Conservation (phyloP, 1,140 invertebrate species). For the Conopomorpha cramerella region DNA sequence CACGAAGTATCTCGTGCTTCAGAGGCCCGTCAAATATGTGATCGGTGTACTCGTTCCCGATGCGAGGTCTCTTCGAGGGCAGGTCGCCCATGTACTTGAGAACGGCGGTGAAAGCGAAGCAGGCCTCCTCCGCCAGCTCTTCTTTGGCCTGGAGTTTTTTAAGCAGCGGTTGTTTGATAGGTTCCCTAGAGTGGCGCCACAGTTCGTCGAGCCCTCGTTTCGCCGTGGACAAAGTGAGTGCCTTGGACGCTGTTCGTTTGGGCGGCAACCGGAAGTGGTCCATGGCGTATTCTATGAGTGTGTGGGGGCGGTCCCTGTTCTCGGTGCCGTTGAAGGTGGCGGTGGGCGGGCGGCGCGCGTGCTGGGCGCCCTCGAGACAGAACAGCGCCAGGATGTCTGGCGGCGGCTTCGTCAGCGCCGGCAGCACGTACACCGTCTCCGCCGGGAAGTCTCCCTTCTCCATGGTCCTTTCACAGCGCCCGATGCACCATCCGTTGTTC, state of each 20-base stretch:
- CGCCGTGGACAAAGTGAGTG: conserved; percentile 84
- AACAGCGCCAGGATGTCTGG: conserved; percentile 88
- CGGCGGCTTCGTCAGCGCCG: conserved; percentile 91
- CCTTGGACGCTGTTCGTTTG: conserved; percentile 93
- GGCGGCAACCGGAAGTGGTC: conserved; percentile 96
- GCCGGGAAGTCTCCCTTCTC: conserved; percentile 95
- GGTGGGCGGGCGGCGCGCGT: conserved; percentile 77
- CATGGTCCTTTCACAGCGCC: conserved; percentile 81
- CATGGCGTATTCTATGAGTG: conserved; percentile 90
- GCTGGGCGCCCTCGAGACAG: conserved; percentile 80
- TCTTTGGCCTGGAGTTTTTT: conserved; percentile 95
- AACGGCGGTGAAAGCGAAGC: conserved; percentile 92
- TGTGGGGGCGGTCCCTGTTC: conserved; percentile 88
- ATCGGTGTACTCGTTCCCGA: conserved; percentile 97
- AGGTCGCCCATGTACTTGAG: conserved; percentile 99
- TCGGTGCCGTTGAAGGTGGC: conserved; percentile 79
- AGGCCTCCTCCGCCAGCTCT: conserved; percentile 92
- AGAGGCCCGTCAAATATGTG: conserved; percentile 96
- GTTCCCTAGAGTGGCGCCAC: conserved; percentile 93
- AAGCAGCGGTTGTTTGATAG: conserved; percentile 92
- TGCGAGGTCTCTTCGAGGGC: conserved; percentile 86
- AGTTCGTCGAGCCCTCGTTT: conserved; percentile 83
- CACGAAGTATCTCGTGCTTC: conserved; percentile 95
- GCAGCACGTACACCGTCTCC: conserved; percentile 96
- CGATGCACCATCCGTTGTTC: conserved; percentile 94